Base-by-base conservation (phyloP, 2,888 invertebrate species). In the Heliothis peltigera region DNA sequence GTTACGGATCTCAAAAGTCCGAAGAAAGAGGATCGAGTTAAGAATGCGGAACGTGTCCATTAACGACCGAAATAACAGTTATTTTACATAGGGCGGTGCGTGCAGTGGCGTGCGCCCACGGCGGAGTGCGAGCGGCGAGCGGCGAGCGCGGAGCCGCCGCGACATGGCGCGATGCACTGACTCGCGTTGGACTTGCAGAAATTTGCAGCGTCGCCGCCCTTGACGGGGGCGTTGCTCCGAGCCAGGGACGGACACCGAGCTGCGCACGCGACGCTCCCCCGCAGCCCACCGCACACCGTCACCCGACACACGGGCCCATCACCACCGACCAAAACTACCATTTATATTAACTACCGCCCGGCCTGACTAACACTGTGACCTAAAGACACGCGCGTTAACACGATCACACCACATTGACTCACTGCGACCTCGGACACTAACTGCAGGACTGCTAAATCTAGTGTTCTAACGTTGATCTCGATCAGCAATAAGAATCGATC, bases 191-290 rank as follows among this genome's bases (percentile, higher is more conserved):
- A 92, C 93, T 94, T 94, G 94, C 94, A 94, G 90, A 94, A 95
- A 93, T 94, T 94, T 94, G 94, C 94, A 89, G 87, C 94, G 94
- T 92, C 93, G 94, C 93, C 95, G 95, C 95, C 95, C 95, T 94
- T 95, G 94, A 94, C 94, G 93, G 93, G 95, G 95, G 93, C 95
- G 94, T 94, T 95, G 95, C 93, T 93, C 95, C 92, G 91, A 89
- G 87, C 92, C 94, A 94, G 95, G 94, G 94, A 94, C 94, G 93
- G 89, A 89, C 91, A 87, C 86, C 84, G 88, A 86, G 89, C 89
- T 90, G 93, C 94, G 94, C 94, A 92, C 93, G 93, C 94, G 94
- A 92, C 92, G 89, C 91, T 92, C 87, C 91, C 92, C 89, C 89
- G 89, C 90, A 79, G 81, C 89, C 87, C 87, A 84, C 81, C 82